Evolutionary conservation across 1,140 invertebrate genomes (phyloP).

Genomic region (Lepidurus couesii): DNA sequence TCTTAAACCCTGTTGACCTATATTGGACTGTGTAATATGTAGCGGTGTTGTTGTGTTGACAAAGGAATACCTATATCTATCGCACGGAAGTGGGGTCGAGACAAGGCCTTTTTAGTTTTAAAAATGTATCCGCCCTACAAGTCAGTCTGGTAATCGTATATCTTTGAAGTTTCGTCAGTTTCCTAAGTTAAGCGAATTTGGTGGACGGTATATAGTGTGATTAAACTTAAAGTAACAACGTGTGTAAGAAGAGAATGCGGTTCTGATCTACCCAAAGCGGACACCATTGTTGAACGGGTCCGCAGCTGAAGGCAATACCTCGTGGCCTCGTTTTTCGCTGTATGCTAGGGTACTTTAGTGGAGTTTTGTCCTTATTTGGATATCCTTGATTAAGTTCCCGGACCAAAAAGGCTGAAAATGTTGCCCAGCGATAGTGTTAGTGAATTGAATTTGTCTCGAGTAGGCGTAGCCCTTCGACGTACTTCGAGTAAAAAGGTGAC

Average conservation of each 20-base stretch:
- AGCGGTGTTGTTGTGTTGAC: not conserved
- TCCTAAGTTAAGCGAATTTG: no score
- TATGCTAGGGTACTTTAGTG: not conserved
- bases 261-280: not conserved
- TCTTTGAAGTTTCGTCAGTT: no score
- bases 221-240: no score
- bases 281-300: not conserved
- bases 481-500: conserved; percentile 32
- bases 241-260: not conserved
- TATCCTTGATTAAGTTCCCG: not conserved
- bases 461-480: conserved; percentile 31
- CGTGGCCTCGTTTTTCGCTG: conserved; percentile 5
- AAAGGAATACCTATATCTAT: not conserved
- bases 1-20: no score
- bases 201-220: no score
- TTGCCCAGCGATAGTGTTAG: conserved; percentile 25
- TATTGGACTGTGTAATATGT: no score
- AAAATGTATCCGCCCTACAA: not conserved
- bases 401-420: conserved; percentile 20
- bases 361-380: not conserved
- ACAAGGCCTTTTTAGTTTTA: not conserved
- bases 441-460: conserved; percentile 30
- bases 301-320: not conserved
- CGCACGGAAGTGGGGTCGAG: not conserved
- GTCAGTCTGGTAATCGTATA: no score